Conservation (phyloP, 2,797 vertebrate genomes). For the Podarcis siculus region DNA sequence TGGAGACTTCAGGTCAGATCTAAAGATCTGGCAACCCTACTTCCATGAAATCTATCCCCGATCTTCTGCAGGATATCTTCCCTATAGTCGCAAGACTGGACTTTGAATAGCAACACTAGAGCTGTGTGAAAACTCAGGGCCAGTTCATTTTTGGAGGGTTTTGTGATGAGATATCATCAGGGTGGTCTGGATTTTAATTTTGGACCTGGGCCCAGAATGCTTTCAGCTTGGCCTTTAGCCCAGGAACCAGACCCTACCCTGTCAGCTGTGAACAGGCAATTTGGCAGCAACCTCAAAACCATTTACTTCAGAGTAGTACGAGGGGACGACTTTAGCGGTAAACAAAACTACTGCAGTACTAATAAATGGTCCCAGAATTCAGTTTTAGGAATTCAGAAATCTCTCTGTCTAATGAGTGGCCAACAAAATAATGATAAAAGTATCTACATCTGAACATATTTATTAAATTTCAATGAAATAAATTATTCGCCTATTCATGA, state of each 20-base stretch:
- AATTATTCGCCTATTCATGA: background rate
- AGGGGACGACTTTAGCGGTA: background rate
- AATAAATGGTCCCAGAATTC: background rate
- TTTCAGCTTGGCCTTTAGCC: background rate
- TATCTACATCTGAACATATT: no score
- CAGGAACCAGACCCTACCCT: background rate
- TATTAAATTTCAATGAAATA: background rate
- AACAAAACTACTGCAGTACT: background rate
- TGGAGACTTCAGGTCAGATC: no score
- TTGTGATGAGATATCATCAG: no score
- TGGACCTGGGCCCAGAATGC: constrained; percentile 10
- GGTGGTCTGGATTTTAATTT: background rate
- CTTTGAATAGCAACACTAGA: background rate
- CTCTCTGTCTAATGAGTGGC: background rate
- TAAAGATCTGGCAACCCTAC: no score
- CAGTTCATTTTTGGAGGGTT: background rate
- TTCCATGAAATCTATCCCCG: background rate
- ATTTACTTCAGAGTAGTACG: background rate
- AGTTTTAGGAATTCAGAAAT: background rate
- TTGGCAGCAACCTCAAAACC: background rate
- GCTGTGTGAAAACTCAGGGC: background rate
- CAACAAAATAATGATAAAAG: background rate
- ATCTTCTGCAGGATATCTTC: background rate
- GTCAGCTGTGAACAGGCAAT: background rate
- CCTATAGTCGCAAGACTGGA: background rate